phyloP scores from a whole-genome alignment of 2,113 vertebrate species.

The Halichoerus grypus region DNA sequence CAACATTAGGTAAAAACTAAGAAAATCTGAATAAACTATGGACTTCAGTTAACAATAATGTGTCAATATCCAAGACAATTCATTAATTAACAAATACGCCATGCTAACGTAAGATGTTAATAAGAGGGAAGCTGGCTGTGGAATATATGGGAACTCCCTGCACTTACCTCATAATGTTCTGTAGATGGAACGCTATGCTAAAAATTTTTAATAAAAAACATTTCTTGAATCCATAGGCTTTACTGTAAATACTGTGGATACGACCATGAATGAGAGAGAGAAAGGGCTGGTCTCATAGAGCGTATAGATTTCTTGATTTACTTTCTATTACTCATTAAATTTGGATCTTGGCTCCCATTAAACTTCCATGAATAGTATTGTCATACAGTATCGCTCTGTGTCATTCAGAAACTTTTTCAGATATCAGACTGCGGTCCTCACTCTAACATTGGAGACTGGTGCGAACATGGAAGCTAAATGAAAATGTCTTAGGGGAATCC shows the following conservation, averaged over 20 bases:
- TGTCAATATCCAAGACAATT: too few relatives aligned
- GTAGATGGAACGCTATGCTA: background rate
- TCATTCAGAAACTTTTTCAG: slow-evolving; percentile 3
- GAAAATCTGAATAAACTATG: background rate
- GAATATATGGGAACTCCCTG: background rate
- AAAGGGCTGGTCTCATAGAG: background rate
- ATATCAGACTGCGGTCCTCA: background rate
- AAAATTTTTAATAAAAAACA: background rate
- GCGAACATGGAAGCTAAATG: background rate
- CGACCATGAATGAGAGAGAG: background rate
- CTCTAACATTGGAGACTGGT: background rate
- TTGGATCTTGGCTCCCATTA: slow-evolving; percentile 26
- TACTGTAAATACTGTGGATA: background rate
- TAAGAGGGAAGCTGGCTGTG: background rate
- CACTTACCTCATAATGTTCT: background rate
- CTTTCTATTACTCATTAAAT: slow-evolving; percentile 15
- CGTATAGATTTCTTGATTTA: background rate
- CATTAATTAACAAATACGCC: background rate
- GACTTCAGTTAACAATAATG: background rate
- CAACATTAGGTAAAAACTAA: background rate
- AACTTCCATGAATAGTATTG: background rate
- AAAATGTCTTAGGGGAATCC: background rate
- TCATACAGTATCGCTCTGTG: background rate
- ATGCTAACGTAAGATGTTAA: background rate
- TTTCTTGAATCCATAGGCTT: background rate